Percentiles rank a stretch among this genome's conserved stretches.
These are phyloP conservation scores for Belonocnema kinseyi DNA, from an alignment of 1,140 invertebrate genomes.

Conservation along the genomic window DNA sequence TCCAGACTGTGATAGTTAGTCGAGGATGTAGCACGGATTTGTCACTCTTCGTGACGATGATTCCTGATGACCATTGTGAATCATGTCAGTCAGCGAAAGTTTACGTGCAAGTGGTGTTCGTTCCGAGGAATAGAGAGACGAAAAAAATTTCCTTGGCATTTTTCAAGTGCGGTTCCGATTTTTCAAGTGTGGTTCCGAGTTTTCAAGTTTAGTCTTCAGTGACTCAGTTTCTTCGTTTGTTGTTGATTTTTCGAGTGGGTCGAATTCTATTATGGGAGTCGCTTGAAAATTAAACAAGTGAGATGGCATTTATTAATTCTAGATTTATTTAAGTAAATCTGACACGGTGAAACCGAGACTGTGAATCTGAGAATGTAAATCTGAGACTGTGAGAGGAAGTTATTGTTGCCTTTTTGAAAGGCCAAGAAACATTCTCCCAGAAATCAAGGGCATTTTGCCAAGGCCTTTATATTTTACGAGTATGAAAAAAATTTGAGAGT, in stretches of 20 bases:
- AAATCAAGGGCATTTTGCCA: slow-evolving; percentile 28
- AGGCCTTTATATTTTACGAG: slow-evolving; percentile 26
- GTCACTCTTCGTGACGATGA: neutral
- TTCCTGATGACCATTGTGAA: neutral
- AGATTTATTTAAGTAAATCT: too few relatives aligned
- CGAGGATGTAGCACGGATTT: neutral
- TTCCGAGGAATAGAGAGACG: neutral
- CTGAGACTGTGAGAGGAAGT: neutral
- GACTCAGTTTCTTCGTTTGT: too few relatives aligned
- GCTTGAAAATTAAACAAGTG: too few relatives aligned
- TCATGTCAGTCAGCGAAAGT: neutral
- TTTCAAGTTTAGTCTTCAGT: neutral
- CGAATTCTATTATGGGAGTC: too few relatives aligned
- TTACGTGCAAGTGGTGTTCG: slow-evolving; percentile 4
- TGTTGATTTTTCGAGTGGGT: too few relatives aligned
- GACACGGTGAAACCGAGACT: neutral
- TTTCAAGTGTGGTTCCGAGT: neutral
- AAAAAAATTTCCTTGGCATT: neutral
- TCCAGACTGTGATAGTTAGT: slow-evolving; percentile 6
- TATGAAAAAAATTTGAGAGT: neutral
- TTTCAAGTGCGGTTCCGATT: neutral
- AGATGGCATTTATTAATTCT: too few relatives aligned
- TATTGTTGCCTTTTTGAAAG: slow-evolving; percentile 22
- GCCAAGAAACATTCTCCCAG: slow-evolving; percentile 25
- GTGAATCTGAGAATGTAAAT: too few relatives aligned